Evolutionary conservation across 1,140 invertebrate species (phyloP), one percentile per base, ranked within the genome.

Genomic region (Dreissena polymorpha): DNA sequence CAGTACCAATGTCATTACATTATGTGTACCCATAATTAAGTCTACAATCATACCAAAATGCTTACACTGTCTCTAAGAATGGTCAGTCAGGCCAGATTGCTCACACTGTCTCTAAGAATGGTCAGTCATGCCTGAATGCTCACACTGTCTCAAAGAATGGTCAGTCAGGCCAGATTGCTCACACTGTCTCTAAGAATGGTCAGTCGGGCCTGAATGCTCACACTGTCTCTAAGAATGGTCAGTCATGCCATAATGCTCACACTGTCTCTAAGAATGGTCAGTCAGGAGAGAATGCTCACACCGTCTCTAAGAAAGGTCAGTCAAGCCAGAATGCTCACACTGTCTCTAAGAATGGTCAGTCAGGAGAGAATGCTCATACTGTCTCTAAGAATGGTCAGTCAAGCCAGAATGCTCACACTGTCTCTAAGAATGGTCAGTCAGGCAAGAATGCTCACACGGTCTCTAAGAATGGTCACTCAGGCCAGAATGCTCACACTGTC

Each of bases 321-420:
- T n/a, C n/a, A n/a, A n/a, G 39, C 39, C 39, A 82, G 63, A 21
- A 82, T 74, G 65, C 55, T 82, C 10, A 82, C 71, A 74, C 63
- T 82, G 49, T 82, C 79, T 18, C 21, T 82, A 6, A 82, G 27
- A 67, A 73, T 25, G 10, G 71, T 82, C 27, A 82, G 79, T 49
- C 53, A 82, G 68, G 73, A 82, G 16, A 82, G 63, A 21, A 82
- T 74, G 65, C 55, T 82, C 10, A 82, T 60, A 74, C 63, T 82
- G 49, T 82, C 79, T 18, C 21, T 82, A 6, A 82, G 27, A 67
- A 73, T 25, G 10, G 71, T 82, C 27, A 82, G 79, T n/a, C n/a
- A n/a, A n/a, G 39, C 39, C 39, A 82, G 63, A 21, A 82, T 74
- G 65, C 55, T 82, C 10, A 82, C 71, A 74, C 63, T 82, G 49